These are phyloP conservation scores for Microtus pennsylvanicus DNA, from an alignment of 2,113 vertebrate genomes.

Conservation along the genomic window DNA sequence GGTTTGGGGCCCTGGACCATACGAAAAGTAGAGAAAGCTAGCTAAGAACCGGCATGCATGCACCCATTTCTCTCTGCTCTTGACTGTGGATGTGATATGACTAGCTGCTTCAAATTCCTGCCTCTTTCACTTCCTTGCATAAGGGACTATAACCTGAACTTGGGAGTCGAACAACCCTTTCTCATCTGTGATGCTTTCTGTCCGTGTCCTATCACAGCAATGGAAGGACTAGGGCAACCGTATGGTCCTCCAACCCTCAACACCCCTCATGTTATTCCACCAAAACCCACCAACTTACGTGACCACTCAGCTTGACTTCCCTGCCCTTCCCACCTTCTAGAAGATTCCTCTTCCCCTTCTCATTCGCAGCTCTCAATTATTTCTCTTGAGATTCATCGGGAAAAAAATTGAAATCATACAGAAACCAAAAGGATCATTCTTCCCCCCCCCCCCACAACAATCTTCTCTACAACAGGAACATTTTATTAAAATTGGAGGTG, in stretches of 20 bases:
- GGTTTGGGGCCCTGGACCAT: background rate
- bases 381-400: background rate
- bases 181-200: background rate
- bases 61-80: background rate
- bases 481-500: background rate
- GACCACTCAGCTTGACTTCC: background rate
- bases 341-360: background rate
- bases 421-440: background rate
- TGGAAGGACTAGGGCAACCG: too few relatives aligned
- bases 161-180: background rate
- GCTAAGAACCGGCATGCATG: background rate
- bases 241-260: background rate
- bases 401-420: background rate
- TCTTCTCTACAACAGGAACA: background rate
- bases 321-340: background rate
- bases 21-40: background rate
- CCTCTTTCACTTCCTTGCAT: background rate
- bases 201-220: too few relatives aligned
- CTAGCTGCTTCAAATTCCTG: too few relatives aligned
- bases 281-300: background rate
- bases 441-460: fast-evolving
- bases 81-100: background rate
- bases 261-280: background rate
- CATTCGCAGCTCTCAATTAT: background rate
- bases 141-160: background rate